These are phyloP conservation scores for Gymnogyps californianus DNA, from an alignment of 2,113 vertebrate species.

Conservation along the genomic window DNA sequence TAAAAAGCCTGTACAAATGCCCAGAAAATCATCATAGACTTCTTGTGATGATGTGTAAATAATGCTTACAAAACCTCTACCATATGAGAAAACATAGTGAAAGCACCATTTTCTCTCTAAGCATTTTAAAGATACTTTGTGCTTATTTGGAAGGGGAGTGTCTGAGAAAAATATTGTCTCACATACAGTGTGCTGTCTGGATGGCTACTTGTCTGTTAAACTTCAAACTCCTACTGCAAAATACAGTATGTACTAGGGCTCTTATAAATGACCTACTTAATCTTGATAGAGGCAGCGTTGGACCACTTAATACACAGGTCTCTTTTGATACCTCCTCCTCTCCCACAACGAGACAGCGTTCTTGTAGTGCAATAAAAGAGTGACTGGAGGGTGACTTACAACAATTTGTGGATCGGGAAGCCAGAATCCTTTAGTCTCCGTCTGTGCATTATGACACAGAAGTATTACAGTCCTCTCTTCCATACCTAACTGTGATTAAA, in stretches of 20 bases:
- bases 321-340: not conserved
- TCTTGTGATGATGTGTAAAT: not conserved
- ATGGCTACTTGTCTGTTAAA: not conserved
- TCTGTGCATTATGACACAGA: not conserved
- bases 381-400: not conserved
- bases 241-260: not conserved
- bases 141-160: not conserved
- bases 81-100: not conserved
- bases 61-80: not conserved
- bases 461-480: not conserved
- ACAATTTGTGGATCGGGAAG: not conserved
- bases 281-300: not conserved
- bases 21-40: not conserved
- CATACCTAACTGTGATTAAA: not conserved
- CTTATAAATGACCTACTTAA: not conserved
- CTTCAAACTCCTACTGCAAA: not conserved
- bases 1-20: not conserved
- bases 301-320: not conserved
- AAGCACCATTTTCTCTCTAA: not conserved
- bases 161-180: not conserved
- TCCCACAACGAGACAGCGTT: accelerated
- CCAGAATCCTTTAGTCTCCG: not conserved
- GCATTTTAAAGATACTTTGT: not conserved
- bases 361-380: not conserved
- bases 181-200: not conserved